Evolutionary conservation across 2,888 invertebrate species (phyloP).

Genomic region (Ormyrus pomaceus): DNA sequence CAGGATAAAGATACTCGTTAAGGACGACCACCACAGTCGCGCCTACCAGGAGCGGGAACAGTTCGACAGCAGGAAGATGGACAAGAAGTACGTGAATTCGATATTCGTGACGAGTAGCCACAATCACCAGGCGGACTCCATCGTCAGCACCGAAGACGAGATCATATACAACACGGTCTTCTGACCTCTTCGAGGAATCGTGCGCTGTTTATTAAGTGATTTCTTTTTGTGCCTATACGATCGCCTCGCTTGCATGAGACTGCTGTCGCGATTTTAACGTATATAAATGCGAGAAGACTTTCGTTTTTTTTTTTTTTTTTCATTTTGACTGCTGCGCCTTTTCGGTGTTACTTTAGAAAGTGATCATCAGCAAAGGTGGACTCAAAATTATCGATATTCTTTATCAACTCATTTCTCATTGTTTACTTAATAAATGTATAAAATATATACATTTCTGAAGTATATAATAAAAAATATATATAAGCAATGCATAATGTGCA

Average conservation of each 20-base stretch:
- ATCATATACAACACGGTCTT: constrained; percentile 73
- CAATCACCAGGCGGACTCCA: constrained; percentile 67
- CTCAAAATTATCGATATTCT: neutral
- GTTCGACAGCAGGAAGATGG: constrained; percentile 41
- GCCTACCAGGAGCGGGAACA: constrained; percentile 47
- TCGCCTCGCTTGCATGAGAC: neutral
- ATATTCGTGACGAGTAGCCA: constrained; percentile 67
- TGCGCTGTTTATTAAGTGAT: neutral
- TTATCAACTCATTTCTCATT: too few relatives aligned
- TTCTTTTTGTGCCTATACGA: neutral
- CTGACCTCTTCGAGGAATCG: constrained; percentile 57
- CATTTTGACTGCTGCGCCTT: neutral
- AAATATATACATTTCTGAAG: too few relatives aligned
- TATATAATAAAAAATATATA: too few relatives aligned
- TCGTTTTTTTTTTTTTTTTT: neutral
- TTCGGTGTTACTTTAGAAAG: neutral
- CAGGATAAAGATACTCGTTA: constrained; percentile 71
- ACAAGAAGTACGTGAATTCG: constrained; percentile 68
- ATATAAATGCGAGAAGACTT: neutral
- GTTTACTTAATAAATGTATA: too few relatives aligned
- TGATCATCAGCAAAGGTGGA: neutral
- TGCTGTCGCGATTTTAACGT: neutral
- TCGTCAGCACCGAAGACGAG: constrained; percentile 70
- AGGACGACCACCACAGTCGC: constrained; percentile 60
- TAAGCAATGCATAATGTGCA: too few relatives aligned